phyloP scores from a whole-genome alignment of 2,113 vertebrate genomes.

The Dicrurus megarhynchus region DNA sequence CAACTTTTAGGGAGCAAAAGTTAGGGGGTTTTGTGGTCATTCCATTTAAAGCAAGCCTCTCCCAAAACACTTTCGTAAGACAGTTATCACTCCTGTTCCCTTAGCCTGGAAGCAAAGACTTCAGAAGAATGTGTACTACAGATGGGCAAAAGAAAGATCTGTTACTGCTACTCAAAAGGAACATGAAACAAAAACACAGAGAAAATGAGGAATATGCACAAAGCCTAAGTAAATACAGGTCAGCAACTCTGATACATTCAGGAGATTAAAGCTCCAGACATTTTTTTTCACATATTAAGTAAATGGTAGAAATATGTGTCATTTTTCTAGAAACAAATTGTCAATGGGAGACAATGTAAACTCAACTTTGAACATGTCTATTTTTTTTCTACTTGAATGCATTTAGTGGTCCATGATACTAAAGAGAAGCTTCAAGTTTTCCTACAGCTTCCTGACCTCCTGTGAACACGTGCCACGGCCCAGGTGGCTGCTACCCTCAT shows the following conservation, averaged over 20 bases:
- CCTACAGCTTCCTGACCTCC: neutral
- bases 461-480: neutral
- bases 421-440: neutral
- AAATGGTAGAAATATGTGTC: neutral
- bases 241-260: neutral
- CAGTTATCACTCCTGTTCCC: neutral
- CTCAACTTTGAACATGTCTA: neutral
- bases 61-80: neutral
- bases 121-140: neutral
- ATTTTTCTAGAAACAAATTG: neutral
- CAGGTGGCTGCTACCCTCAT: neutral
- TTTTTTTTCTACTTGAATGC: neutral
- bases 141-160: neutral
- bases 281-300: neutral
- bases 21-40: neutral
- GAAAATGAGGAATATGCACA: neutral
- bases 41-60: neutral
- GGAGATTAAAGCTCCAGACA: neutral
- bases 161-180: neutral
- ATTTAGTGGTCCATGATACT: neutral
- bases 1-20: neutral
- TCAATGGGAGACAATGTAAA: neutral
- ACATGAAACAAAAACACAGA: neutral
- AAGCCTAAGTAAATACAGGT: neutral
- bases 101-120: neutral